Conservation (phyloP, 1,140 invertebrate genomes). For the Hylaeus anthracinus region DNA sequence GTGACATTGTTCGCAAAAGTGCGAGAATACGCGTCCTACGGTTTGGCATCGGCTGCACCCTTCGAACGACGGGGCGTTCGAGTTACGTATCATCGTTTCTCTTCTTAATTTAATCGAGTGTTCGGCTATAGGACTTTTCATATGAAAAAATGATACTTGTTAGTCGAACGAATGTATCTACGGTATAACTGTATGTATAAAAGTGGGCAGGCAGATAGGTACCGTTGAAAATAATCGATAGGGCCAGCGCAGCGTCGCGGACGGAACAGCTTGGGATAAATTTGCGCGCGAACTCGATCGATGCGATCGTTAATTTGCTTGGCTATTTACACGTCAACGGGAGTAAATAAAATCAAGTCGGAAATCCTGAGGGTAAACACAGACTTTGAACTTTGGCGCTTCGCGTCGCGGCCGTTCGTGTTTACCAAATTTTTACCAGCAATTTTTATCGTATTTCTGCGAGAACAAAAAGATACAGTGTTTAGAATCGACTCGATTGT, state of each 20-base stretch:
- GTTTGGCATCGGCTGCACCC: no score
- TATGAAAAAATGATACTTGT: no score
- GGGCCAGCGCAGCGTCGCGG: no score
- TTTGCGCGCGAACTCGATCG: not conserved
- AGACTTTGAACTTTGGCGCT: not conserved
- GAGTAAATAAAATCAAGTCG: constrained; percentile 4
- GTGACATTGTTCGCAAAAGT: not conserved
- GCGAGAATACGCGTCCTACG: not conserved
- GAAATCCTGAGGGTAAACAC: constrained; percentile 10
- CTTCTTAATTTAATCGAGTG: not conserved
- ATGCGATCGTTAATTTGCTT: not conserved
- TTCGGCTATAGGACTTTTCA: not conserved
- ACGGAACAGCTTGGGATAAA: no score
- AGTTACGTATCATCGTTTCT: not conserved
- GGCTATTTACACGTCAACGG: not conserved
- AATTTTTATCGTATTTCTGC: not conserved
- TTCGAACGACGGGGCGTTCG: no score
- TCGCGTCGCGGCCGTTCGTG: not conserved
- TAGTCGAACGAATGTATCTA: no score
- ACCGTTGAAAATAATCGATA: no score
- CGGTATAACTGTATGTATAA: no score
- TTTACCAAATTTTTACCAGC: constrained; percentile 9
- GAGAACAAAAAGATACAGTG: not conserved
- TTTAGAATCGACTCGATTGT: no score
- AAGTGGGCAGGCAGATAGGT: no score